These are phyloP conservation scores for Agrochola lychnidis DNA, from an alignment of 2,888 invertebrate genomes.

Conservation along the genomic window DNA sequence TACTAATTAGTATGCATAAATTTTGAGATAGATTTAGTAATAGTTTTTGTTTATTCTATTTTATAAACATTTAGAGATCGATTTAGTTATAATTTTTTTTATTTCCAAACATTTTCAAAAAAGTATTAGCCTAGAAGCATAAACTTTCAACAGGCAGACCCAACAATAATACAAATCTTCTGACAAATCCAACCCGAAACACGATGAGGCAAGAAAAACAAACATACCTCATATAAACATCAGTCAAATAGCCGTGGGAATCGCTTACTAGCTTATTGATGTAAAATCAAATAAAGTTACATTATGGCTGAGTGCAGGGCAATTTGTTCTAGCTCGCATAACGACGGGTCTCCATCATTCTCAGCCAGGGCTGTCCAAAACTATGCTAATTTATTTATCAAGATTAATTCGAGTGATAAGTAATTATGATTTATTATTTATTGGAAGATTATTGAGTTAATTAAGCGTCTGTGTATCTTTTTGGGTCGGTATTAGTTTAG, in stretches of 20 bases:
- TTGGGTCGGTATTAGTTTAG: background rate
- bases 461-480: background rate
- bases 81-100: background rate
- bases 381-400: background rate
- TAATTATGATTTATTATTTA: constrained; percentile 2
- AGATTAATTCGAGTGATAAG: background rate
- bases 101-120: background rate
- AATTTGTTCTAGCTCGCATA: constrained; percentile 60
- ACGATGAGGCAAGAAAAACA: constrained; percentile 42
- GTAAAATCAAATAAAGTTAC: constrained; percentile 62
- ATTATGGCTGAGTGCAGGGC: constrained; percentile 40
- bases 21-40: background rate
- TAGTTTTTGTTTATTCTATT: too few relatives aligned
- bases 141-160: background rate
- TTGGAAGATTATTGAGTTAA: background rate
- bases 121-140: background rate
- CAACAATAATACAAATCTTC: background rate
- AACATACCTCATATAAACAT: constrained; percentile 27
- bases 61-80: too few relatives aligned
- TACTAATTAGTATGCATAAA: too few relatives aligned
- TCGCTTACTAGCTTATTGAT: constrained; percentile 49
- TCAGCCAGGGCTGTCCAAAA: constrained; percentile 52
- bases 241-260: constrained; percentile 60
- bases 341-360: constrained; percentile 47
- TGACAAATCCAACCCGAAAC: background rate